Base-by-base conservation (phyloP, 2,888 invertebrate genomes). In the Macrosiphum euphorbiae region DNA sequence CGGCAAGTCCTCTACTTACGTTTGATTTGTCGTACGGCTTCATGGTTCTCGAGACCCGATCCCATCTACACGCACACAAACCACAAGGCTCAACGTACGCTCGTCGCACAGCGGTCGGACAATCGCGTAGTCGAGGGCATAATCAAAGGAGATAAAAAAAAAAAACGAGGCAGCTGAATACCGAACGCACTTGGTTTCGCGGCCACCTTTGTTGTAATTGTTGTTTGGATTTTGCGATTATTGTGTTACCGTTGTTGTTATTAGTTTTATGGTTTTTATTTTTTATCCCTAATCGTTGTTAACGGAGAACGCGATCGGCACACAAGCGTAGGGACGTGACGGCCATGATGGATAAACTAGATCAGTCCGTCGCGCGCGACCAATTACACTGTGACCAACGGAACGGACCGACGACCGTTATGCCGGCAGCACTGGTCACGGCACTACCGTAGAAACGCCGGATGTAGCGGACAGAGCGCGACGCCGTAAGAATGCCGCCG, bases 21-120 rank as follows among this genome's bases (percentile, higher is more conserved):
- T 96, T 96, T 95, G 96, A 96, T 95, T 95, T 95, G 95, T 96
- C 96, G 95, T 96, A 96, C 94, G 96, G 96, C 95, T 96, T 96
- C 95, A 95, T 95, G 95, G 95, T 11, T 26, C 11, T 61, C 78
- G 41, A 26, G 35, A 35, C n/a, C 41, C 16, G 85, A 35, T 90
- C 61, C 86, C 86, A 90, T 85, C 24, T 86, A 86, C 50, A 86
- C 28, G 5, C 58, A 86, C 35, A 47, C 47, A 13, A 28, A 52
- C 50, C 44, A 10, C 55, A 86, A 24, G 20, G 26, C 41, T 41
- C 47, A 55, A 78, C 50, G 87, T 55, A 44, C 58, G 44, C 47
- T 52, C 78, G 41, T 41, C 13, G 50, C 52, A 92, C 92, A 88
- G 88, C 78, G 92, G 20, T 52, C 88, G 88, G 13, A 55, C 52